phyloP scores from a whole-genome alignment of 2,888 invertebrate genomes.

The Phrixothrix hirtus region DNA sequence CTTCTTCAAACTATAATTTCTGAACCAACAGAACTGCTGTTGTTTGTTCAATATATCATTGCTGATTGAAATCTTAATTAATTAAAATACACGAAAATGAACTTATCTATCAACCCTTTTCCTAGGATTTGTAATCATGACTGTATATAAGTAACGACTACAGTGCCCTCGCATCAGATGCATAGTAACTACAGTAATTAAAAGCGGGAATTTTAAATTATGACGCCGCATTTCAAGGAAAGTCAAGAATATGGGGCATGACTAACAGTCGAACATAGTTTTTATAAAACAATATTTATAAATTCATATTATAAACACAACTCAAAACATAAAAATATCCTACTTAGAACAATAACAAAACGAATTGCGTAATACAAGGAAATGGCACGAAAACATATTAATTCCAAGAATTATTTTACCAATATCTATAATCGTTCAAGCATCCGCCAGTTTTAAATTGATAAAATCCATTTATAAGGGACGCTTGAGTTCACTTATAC shows the following conservation, averaged over 20 bases:
- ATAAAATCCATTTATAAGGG: constrained; percentile 58
- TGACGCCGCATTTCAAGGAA: too few species aligned
- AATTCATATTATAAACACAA: too few species aligned
- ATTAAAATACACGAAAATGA: too few species aligned
- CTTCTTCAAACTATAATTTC: constrained; percentile 14
- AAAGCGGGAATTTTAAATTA: background rate
- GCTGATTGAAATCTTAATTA: constrained; percentile 8
- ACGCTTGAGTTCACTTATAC: constrained; percentile 57
- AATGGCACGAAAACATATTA: constrained; percentile 3
- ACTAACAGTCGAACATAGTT: too few species aligned
- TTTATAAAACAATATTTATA: too few species aligned
- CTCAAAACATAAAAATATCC: background rate
- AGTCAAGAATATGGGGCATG: too few species aligned
- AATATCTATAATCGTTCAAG: constrained; percentile 27
- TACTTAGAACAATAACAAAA: background rate
- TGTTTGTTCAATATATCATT: constrained; percentile 18
- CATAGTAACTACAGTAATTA: background rate
- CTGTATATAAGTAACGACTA: too few species aligned
- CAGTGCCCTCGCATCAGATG: too few species aligned
- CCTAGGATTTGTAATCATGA: too few species aligned
- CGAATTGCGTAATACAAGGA: background rate
- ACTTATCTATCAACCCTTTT: too few species aligned
- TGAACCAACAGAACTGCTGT: constrained; percentile 12
- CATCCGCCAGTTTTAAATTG: constrained; percentile 51
- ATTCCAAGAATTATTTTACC: constrained; percentile 19